Evolutionary conservation across 2,888 invertebrate species (phyloP).

Genomic region (Cistogaster globosa): DNA sequence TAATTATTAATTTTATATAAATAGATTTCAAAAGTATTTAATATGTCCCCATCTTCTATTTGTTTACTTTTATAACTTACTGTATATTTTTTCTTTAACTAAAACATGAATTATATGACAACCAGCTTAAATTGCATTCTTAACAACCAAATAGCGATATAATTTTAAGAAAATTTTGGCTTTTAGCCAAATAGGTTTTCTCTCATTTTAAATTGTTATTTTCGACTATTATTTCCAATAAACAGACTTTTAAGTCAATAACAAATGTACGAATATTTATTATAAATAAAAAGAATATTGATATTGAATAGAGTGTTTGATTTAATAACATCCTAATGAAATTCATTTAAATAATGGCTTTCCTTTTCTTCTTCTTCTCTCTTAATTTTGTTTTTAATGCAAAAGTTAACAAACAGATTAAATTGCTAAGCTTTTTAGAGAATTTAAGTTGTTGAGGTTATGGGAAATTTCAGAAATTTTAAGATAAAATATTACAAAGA

Average conservation of each 20-base stretch:
- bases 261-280: background rate
- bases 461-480: too few relatives aligned
- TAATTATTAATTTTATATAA: too few relatives aligned
- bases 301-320: conserved; percentile 50
- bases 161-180: conserved; percentile 64
- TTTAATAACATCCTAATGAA: conserved; percentile 48
- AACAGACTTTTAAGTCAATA: conserved; percentile 1
- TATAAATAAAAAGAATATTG: conserved; percentile 19
- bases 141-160: conserved; percentile 48
- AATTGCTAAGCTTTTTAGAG: too few relatives aligned
- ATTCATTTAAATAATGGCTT: conserved; percentile 30
- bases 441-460: too few relatives aligned
- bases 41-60: background rate
- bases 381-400: background rate
- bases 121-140: conserved; percentile 19
- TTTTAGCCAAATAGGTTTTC: conserved; percentile 62
- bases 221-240: conserved; percentile 1
- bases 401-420: background rate
- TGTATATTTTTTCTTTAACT: background rate
- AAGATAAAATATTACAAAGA: too few relatives aligned
- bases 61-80: background rate
- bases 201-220: conserved; percentile 12
- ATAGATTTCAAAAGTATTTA: too few relatives aligned
- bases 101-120: conserved; percentile 14
- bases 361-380: background rate